These are phyloP conservation scores for Alethe diademata DNA, from an alignment of 2,113 vertebrate genomes.

Conservation along the genomic window DNA sequence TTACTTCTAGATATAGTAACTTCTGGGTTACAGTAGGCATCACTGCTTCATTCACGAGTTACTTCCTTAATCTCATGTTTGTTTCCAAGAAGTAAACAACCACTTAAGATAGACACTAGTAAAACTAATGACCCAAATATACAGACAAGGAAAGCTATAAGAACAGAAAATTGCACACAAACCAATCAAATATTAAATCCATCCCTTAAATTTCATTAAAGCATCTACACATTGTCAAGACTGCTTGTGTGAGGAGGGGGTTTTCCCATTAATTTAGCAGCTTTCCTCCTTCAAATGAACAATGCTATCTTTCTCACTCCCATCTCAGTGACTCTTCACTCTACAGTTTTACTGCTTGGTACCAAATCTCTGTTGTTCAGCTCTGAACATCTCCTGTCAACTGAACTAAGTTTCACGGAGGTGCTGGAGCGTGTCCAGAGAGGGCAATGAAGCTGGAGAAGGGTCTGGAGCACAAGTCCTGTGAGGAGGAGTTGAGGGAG, in stretches of 20 bases:
- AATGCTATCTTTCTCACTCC: background rate
- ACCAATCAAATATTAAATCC: background rate
- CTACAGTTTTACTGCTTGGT: background rate
- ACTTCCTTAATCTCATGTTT: background rate
- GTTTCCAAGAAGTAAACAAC: background rate
- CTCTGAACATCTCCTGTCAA: background rate
- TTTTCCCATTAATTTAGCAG: background rate
- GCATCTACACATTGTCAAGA: background rate
- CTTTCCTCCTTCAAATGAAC: background rate
- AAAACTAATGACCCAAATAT: background rate
- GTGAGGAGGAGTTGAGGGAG: background rate
- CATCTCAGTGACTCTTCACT: background rate
- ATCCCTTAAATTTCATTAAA: background rate
- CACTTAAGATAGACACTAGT: background rate
- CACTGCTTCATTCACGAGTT: background rate
- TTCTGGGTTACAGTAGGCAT: background rate
- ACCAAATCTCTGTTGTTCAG: background rate
- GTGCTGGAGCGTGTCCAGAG: background rate
- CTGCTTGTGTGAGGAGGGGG: background rate
- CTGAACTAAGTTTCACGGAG: background rate
- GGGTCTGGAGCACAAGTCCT: background rate
- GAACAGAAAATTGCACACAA: background rate
- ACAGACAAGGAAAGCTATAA: background rate
- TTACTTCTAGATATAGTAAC: background rate
- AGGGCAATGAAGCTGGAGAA: accelerated